These are phyloP conservation scores for Drosophila siamana DNA, from an alignment of 2,888 invertebrate species.

Conservation along the genomic window DNA sequence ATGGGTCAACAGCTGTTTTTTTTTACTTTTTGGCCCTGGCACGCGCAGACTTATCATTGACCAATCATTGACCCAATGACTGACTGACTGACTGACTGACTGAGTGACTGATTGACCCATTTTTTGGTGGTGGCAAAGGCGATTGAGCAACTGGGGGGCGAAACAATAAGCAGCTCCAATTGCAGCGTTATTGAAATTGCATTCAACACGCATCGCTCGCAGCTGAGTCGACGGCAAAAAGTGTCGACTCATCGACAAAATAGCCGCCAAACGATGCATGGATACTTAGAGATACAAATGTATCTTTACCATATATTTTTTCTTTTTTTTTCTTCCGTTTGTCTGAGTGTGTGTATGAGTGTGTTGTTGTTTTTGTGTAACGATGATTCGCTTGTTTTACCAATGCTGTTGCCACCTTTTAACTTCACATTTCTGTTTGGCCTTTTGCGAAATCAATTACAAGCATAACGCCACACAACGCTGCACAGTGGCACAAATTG, in stretches of 20 bases:
- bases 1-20: constrained; percentile 16
- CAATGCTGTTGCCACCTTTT: constrained; percentile 34
- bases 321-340: background rate
- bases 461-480: constrained; percentile 3
- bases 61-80: constrained; percentile 4
- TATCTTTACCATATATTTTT: constrained; percentile 4
- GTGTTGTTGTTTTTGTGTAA: constrained; percentile 5
- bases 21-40: constrained; percentile 26
- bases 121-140: constrained; percentile 20
- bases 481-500: constrained; percentile 31
- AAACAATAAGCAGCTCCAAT: constrained; percentile 47
- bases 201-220: constrained; percentile 55
- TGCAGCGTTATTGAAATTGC: constrained; percentile 64
- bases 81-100: constrained; percentile 5
- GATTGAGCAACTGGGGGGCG: constrained; percentile 43
- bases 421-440: background rate
- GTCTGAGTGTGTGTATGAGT: background rate
- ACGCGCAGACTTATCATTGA: constrained; percentile 15
- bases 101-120: constrained; percentile 31
- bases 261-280: constrained; percentile 12
- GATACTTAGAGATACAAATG: constrained; percentile 22
- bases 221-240: constrained; percentile 8
- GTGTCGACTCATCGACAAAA: constrained; percentile 33
- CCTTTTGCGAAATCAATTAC: constrained; percentile 68
- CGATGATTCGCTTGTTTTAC: constrained; percentile 41